Evolutionary conservation across 1,140 invertebrate genomes (phyloP).

Genomic region (Megalopta genalis): DNA sequence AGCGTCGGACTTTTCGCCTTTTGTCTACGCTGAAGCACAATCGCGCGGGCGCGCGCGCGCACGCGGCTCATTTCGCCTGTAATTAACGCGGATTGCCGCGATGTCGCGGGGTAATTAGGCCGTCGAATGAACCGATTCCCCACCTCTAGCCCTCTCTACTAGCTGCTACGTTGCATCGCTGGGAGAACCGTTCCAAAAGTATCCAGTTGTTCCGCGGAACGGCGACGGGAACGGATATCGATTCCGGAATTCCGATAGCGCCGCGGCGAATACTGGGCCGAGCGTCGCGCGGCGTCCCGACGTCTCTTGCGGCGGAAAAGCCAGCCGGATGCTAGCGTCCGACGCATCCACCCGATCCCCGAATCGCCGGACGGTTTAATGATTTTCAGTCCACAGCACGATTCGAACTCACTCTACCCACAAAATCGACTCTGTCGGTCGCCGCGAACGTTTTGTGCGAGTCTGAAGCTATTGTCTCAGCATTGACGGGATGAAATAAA

Average conservation of each 20-base stretch:
- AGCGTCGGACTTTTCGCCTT: not conserved
- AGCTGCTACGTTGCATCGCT: not conserved
- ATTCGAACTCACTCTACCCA: not conserved
- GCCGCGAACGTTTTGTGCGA: not conserved
- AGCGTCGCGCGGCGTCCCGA: not conserved
- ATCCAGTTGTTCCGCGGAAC: no score
- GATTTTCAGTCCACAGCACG: not conserved
- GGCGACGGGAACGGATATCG: not conserved
- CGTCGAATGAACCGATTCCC: not conserved
- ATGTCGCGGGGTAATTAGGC: not conserved
- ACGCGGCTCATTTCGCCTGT: not conserved
- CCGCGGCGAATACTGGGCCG: conserved; percentile 30
- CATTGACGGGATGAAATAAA: not conserved
- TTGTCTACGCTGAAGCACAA: not conserved
- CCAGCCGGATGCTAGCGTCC: not conserved
- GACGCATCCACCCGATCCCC: not conserved
- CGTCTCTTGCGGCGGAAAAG: not conserved
- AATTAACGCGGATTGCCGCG: not conserved
- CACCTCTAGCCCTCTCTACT: no score
- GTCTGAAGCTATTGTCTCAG: no score
- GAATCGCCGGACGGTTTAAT: not conserved
- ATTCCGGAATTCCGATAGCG: conserved; percentile 27
- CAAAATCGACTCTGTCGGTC: not conserved
- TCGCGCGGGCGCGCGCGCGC: not conserved
- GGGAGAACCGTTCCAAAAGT: not conserved